Base-by-base conservation (phyloP, 2,888 invertebrate species). In the Trypoxylon attenuatum region DNA sequence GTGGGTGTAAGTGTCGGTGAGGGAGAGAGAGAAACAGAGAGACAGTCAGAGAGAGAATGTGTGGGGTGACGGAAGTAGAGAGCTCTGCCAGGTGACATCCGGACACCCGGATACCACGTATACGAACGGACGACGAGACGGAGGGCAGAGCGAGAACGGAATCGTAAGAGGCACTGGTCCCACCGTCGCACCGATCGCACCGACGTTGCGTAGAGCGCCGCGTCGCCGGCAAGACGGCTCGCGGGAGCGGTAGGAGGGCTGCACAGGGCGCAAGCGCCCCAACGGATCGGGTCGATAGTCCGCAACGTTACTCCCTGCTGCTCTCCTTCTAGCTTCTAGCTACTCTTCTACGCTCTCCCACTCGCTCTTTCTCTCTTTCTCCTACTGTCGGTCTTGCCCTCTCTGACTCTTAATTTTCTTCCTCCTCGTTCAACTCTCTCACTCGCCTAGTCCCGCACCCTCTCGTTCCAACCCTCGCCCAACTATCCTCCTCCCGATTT, bases 211-310 rank as follows among this genome's bases (percentile, higher is more conserved):
- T 77, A 73, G 80, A 77, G 83, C 80, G 82, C 79, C 82, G 82
- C 80, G 85, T 82, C 83, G 84, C 85, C 85, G 84, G 84, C 80
- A 83, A 84, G 83, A 83, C 81, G 77, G 73, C 59, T 33, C 47
- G 53, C 13, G 25, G 56, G 46, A 59, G 62, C 68, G 76, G 71
- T 71, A 69, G 77, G n/a, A n/a, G 76, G 69, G 68, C 77, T 70
- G 69, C 62, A 60, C 51, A 47, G 39, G 57, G 82, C 86, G 86
- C 84, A 82, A 74, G 84, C 84, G 82, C 75, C 55, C 38, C 50
- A 52, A 62, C 66, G 56, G 38, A 62, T 69, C 79, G 81, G 85
- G 84, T 85, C 86, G 85, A 85, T 85, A 86, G 82, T 85, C 86
- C 85, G 86, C 86, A 85, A 76, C 77, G 71, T 73, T 75, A 61